phyloP scores from a whole-genome alignment of 2,797 vertebrate genomes.

The Chaenodraco wilsoni region DNA sequence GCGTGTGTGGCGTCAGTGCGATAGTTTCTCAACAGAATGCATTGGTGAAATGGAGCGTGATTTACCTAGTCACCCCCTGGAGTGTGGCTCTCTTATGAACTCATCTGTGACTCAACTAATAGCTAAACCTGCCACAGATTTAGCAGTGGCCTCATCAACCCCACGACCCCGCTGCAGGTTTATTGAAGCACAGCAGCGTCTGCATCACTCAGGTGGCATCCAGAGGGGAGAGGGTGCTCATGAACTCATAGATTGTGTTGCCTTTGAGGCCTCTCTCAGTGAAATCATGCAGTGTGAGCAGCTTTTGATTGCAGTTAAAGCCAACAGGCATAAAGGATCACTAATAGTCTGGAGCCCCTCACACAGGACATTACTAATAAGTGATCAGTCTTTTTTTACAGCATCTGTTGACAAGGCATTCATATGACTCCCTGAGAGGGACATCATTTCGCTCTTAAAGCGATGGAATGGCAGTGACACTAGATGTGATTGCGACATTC shows the following conservation, averaged over 20 bases:
- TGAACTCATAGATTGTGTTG: conserved; percentile 46
- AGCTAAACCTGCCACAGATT: conserved; percentile 74
- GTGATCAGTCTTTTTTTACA: conserved; percentile 71
- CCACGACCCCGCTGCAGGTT: conserved; percentile 49
- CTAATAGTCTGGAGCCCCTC: conserved; percentile 54
- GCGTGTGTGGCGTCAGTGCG: conserved; percentile 66
- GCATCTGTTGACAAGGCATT: conserved; percentile 53
- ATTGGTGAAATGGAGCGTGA: conserved; percentile 65
- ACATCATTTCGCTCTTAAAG: conserved; percentile 34
- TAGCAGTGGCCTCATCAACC: conserved; percentile 69
- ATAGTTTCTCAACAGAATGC: conserved; percentile 46
- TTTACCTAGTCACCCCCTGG: conserved; percentile 69
- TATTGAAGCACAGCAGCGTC: conserved; percentile 57
- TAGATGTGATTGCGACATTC: conserved; percentile 67
- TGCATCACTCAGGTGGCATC: conserved; percentile 60
- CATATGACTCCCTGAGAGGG: conserved; percentile 26
- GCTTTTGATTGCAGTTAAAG: conserved; percentile 56
- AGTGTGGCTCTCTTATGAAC: conserved; percentile 72
- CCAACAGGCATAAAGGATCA: conserved; percentile 50
- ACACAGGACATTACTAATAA: conserved; percentile 65
- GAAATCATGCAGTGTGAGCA: conserved; percentile 37
- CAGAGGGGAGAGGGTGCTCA: conserved; percentile 22
- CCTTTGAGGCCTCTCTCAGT: conserved; percentile 34
- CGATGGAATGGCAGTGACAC: conserved; percentile 67
- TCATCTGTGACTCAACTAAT: conserved; percentile 80